Conservation (phyloP, 2,113 vertebrate genomes). For the Centropus bengalensis region DNA sequence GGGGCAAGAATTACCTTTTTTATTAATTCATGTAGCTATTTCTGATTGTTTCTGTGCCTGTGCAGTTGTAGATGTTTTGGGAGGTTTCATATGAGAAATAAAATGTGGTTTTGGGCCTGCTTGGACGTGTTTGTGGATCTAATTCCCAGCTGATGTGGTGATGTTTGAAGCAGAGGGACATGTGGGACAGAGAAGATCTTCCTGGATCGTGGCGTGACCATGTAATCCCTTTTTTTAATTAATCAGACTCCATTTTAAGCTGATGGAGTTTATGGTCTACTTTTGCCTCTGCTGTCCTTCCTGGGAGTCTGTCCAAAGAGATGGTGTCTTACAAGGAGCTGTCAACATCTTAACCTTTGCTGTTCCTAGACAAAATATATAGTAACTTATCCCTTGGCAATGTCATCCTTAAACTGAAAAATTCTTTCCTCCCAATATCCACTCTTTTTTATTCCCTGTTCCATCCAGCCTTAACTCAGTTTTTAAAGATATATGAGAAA, state of each 20-base stretch:
- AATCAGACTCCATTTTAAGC: neutral
- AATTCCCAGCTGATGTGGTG: neutral
- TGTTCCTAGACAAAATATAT: neutral
- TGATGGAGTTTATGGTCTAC: neutral
- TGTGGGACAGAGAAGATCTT: neutral
- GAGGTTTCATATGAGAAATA: neutral
- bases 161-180: fast-evolving
- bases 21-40: neutral
- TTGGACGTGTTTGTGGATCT: neutral
- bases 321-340: neutral
- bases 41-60: neutral
- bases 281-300: neutral
- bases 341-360: neutral
- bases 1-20: neutral
- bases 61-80: neutral
- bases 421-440: neutral
- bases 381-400: neutral
- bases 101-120: neutral
- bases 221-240: neutral
- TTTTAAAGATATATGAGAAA: neutral
- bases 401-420: neutral
- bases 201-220: neutral
- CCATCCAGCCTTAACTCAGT: neutral
- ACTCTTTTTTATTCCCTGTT: neutral
- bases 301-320: neutral